phyloP scores from a whole-genome alignment of 2,888 invertebrate species.

The Stenchaetothrips biformis region DNA sequence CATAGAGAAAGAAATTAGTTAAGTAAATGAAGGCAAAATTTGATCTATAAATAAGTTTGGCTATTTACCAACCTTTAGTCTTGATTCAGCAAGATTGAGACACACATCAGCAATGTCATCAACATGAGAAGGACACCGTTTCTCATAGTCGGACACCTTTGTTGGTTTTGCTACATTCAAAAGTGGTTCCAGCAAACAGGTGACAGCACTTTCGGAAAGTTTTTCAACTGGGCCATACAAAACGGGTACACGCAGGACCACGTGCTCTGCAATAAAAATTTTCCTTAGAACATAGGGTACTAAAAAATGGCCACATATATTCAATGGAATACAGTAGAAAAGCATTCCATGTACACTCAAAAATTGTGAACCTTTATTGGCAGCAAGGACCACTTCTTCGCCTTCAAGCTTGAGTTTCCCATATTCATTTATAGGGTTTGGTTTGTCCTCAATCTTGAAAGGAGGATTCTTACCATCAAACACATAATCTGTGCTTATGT shows the following conservation, averaged over 20 bases:
- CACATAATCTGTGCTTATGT: constrained; percentile 54
- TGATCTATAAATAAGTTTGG: background rate
- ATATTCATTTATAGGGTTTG: constrained; percentile 51
- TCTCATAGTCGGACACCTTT: constrained; percentile 47
- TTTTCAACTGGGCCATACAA: constrained; percentile 49
- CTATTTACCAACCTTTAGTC: constrained; percentile 32
- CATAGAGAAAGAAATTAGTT: no score
- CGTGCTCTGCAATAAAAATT: constrained; percentile 42
- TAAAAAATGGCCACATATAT: background rate
- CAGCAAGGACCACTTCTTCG: constrained; percentile 45
- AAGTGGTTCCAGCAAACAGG: constrained; percentile 40
- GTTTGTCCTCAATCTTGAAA: constrained; percentile 44
- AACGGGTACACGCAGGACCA: constrained; percentile 50
- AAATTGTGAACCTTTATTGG: constrained; percentile 41
- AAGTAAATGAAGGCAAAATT: background rate
- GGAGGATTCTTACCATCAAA: constrained; percentile 52
- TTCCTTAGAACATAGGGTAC: background rate
- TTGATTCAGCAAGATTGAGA: constrained; percentile 42
- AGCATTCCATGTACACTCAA: background rate
- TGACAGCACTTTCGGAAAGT: constrained; percentile 45
- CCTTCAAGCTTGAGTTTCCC: constrained; percentile 49
- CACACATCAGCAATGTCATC: constrained; percentile 47
- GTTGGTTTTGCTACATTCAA: constrained; percentile 37
- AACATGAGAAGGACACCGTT: constrained; percentile 48
- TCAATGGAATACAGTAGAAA: background rate